Evolutionary conservation across 2,888 invertebrate genomes (phyloP), one percentile per base, ranked within the genome.

Genomic region (Ophion obscuratus): DNA sequence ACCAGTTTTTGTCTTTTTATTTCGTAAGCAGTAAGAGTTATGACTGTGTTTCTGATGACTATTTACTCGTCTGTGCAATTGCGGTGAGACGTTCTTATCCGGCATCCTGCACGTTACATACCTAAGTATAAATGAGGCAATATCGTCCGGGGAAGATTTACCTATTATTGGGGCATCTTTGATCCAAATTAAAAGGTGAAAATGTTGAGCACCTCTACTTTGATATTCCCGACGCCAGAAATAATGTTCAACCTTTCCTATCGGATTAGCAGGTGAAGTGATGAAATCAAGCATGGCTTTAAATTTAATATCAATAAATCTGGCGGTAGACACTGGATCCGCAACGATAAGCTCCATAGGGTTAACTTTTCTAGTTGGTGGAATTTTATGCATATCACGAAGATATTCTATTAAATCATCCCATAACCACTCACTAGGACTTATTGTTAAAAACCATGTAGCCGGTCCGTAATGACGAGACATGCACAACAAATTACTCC

Each of bases 221-320:
- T 71, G 90, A 74, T 90, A 90, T 75, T 89, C 90, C n/a, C 88
- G 67, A 27, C 88, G 44, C 85, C 87, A 88, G 66, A 88, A 88
- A 59, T 90, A 89, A 87, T 89, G 87, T 31, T 68, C 85, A 24
- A 31, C 71, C 81, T 87, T 71, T 44, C 89, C 89, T 24, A 91
- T 67, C 7, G 91, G 90, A 36, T 87, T 84, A 85, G 88, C 87
- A 2, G 87, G 70, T 62, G 88, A 89, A 20, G 59, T 87, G 20
- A 92, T 79, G 64, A 92, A 92, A 66, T 91, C 89, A 20, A 92
- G 85, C 88, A 91, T 90, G 9, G 88, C 89, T 17, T 78, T 77
- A 86, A 92, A 92, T 83, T 92, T 90, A 47, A 88, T 91, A 47
- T 92, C 91, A 40, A 92, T 91, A 84, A 92, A 92, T 71, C 91